These are phyloP conservation scores for Laticauda laticaudata DNA, from an alignment of 2,113 vertebrate genomes.

Conservation along the genomic window DNA sequence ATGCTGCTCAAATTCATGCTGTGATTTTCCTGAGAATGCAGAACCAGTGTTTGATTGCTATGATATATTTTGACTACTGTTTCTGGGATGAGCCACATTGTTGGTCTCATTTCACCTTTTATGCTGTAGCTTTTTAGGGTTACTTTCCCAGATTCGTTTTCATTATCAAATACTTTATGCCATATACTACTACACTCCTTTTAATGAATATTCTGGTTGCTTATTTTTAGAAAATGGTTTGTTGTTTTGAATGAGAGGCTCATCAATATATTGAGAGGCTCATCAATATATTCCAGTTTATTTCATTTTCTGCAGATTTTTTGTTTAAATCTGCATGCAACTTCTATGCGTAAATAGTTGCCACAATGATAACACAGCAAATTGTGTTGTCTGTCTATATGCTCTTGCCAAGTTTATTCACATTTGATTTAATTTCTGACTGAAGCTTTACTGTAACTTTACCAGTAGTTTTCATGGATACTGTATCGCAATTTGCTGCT, in stretches of 20 bases:
- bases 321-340: neutral
- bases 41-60: neutral
- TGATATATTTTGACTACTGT: neutral
- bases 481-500: neutral
- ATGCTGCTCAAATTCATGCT: neutral
- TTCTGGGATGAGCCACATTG: neutral
- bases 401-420: neutral
- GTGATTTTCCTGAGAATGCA: neutral
- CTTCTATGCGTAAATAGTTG: neutral
- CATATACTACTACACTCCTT: neutral
- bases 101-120: neutral
- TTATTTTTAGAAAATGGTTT: neutral
- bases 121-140: neutral
- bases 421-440: neutral
- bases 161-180: neutral
- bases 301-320: neutral
- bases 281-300: no score
- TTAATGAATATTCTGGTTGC: neutral
- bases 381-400: neutral
- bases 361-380: neutral
- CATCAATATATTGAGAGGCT: neutral
- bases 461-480: neutral
- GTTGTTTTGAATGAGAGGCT: neutral
- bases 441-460: neutral
- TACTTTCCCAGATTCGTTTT: neutral